Evolutionary conservation across 2,888 invertebrate genomes (phyloP), one percentile per base, ranked within the genome.

Genomic region (Drosophila bunnanda): DNA sequence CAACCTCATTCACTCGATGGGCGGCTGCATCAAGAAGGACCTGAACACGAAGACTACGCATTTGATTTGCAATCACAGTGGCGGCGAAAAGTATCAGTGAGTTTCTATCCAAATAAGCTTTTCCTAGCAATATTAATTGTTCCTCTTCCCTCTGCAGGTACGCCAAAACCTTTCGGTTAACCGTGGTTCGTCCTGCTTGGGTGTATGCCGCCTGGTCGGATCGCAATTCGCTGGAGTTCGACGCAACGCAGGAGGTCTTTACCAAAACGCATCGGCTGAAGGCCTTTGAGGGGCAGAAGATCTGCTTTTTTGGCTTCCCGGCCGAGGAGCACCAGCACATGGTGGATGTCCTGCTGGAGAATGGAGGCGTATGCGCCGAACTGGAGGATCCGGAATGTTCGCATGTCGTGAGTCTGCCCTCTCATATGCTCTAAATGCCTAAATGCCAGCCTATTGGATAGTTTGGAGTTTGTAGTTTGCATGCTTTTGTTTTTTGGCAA

Each of bases 1-100:
- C 85, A 96, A 96, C 84, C 94, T 98, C 92, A 96, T 98, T 85
- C 98, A 98, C 93, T 96, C 96, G 92, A 98, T 99, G 98, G 98
- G 98, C 83, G 99, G 98, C 54, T 97, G 97, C 87, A 97, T 98
- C 90, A 95, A 98, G 78, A 97, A 96, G 93, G 98, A 98, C 91
- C 96, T 97, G 94, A 95, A 95, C 74, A 94, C 95, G 66, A 96
- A 96, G 91, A 96, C 98, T 80, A 99, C 98, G 60, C 98, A 99
- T 94, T 94, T 99, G 80, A 97, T 99, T 82, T 97, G 98, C 77
- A 97, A 96, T 89, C 94, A 95, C 85, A 96, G 96, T 87, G 96
- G 96, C 52, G 98, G 98, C 71, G 97, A 97, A 85, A 98, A 98
- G 93, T 99, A 98, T 93, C 95, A 97, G 93, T 92, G 77, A 91